phyloP scores from a whole-genome alignment of 2,888 invertebrate species.

The Epistrophella euchroma region DNA sequence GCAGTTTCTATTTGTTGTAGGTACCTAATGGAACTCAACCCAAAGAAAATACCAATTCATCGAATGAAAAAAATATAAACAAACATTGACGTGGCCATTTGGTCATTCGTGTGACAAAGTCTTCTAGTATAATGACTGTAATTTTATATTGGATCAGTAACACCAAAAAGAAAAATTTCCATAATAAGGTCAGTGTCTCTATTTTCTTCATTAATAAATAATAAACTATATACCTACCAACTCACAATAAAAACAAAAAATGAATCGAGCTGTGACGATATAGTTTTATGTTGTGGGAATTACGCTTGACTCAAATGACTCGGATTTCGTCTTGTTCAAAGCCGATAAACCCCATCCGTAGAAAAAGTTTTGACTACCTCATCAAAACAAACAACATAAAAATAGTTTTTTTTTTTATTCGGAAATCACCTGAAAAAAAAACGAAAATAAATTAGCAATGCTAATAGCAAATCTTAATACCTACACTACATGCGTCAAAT shows the following conservation, averaged over 20 bases:
- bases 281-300: background rate
- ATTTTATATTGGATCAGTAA: background rate
- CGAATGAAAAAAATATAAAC: background rate
- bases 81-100: conserved; percentile 1
- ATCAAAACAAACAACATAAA: background rate
- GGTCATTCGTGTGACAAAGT: background rate
- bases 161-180: background rate
- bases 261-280: background rate
- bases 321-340: background rate
- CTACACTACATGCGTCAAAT: no score
- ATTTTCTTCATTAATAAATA: background rate
- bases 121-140: background rate
- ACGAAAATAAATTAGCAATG: background rate
- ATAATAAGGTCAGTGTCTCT: no score
- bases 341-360: background rate
- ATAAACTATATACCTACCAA: no score
- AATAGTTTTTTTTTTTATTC: background rate
- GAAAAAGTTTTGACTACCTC: background rate
- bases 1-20: background rate
- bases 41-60: background rate
- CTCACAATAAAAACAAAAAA: background rate
- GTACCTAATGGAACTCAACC: background rate
- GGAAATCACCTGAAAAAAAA: background rate
- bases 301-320: background rate
- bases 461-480: background rate